Conservation (phyloP, 2,888 invertebrate genomes). For the Drosophila nr. medialis region DNA sequence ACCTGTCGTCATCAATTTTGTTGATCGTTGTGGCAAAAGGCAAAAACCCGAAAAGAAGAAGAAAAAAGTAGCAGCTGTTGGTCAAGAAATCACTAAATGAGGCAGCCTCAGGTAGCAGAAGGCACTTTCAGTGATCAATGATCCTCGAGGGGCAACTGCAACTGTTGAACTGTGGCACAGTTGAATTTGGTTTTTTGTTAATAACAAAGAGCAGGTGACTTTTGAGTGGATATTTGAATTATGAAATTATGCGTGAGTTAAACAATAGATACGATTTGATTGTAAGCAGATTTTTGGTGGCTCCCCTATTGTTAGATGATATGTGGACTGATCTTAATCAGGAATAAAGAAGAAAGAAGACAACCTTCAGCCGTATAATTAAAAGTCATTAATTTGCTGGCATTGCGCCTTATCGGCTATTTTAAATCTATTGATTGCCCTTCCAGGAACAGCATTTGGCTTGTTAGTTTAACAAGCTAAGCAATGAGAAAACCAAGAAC, state of each 20-base stretch:
- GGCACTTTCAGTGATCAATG: constrained; percentile 55
- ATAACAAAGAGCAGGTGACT: constrained; percentile 63
- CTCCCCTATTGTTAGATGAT: constrained; percentile 50
- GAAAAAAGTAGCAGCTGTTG: constrained; percentile 64
- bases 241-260: constrained; percentile 58
- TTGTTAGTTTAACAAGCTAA: constrained; percentile 65
- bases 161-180: constrained; percentile 24
- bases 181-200: constrained; percentile 3
- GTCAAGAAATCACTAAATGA: constrained; percentile 66
- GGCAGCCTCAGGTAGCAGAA: constrained; percentile 61
- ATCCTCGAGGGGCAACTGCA: constrained; percentile 35
- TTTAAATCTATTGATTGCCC: constrained; percentile 68
- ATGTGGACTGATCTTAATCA: constrained; percentile 61
- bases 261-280: constrained; percentile 12
- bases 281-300: constrained; percentile 50
- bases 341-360: constrained; percentile 15
- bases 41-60: constrained; percentile 32
- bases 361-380: constrained; percentile 54
- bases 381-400: constrained; percentile 70
- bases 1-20: constrained; percentile 83
- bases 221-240: constrained; percentile 59
- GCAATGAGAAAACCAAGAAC: constrained; percentile 16
- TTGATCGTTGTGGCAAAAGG: constrained; percentile 20
- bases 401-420: constrained; percentile 35
- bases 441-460: constrained; percentile 57